Conservation (phyloP, 2,113 vertebrate species). For the Pseudopipra pipra region DNA sequence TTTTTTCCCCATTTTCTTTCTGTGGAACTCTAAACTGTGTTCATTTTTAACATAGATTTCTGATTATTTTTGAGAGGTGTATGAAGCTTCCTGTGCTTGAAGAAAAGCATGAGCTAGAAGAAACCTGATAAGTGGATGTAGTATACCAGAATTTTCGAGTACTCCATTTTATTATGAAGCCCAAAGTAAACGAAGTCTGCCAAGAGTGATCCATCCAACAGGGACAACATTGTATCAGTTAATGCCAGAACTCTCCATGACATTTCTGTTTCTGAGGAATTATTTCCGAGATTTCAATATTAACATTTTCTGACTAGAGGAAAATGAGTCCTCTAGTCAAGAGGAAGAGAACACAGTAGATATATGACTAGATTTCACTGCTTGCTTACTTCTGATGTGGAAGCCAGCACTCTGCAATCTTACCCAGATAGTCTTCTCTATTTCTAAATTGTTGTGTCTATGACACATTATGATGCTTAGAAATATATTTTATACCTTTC, state of each 20-base stretch:
- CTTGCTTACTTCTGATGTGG: background rate
- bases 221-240: background rate
- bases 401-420: background rate
- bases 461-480: background rate
- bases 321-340: background rate
- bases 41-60: background rate
- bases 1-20: background rate
- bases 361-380: background rate
- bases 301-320: background rate
- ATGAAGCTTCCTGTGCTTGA: background rate
- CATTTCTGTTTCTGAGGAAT: conserved; percentile 1
- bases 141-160: background rate
- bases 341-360: background rate
- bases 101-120: background rate
- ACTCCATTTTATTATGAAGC: background rate
- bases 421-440: conserved; percentile 9
- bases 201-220: background rate
- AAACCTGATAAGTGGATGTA: background rate
- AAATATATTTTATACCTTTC: background rate
- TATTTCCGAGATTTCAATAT: background rate
- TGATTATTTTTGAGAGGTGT: background rate
- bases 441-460: background rate
- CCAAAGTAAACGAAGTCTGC: background rate
- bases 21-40: background rate
- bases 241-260: background rate